Evolutionary conservation across 2,113 vertebrate genomes (phyloP).

Genomic region (Anguilla rostrata): DNA sequence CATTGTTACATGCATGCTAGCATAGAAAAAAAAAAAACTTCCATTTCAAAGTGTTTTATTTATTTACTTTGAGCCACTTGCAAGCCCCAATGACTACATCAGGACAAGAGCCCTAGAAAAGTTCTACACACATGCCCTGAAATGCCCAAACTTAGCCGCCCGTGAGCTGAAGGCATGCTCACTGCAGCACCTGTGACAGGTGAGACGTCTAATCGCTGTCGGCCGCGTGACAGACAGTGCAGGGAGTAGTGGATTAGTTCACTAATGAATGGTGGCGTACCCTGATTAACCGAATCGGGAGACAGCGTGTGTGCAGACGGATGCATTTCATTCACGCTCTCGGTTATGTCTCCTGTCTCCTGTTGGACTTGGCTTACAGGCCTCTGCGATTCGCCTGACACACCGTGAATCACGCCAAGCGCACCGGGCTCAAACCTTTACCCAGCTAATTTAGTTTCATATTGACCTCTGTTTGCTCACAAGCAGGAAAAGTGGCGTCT

Average conservation of each 20-base stretch:
- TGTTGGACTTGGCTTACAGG: too few species aligned
- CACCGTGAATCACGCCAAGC: too few species aligned
- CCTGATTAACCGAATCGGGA: not conserved
- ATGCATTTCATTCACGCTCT: not conserved
- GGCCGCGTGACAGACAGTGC: not conserved
- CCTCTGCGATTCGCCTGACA: too few species aligned
- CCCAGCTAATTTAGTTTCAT: too few species aligned
- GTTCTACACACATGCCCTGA: not conserved
- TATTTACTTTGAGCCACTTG: not conserved
- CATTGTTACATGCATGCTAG: too few species aligned
- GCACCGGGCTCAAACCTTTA: too few species aligned
- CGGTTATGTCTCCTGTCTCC: too few species aligned
- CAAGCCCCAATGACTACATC: not conserved
- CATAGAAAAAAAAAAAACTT: too few species aligned
- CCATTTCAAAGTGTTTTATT: too few species aligned
- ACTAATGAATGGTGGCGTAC: not conserved
- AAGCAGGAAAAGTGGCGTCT: too few species aligned
- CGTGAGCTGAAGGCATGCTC: not conserved
- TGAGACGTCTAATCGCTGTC: not conserved
- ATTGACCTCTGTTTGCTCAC: too few species aligned
- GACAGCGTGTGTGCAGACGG: not conserved
- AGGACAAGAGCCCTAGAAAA: not conserved
- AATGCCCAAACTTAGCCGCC: not conserved
- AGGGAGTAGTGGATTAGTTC: not conserved
- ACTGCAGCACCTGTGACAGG: not conserved